Evolutionary conservation across 2,113 vertebrate genomes (phyloP).

Genomic region (Thomomys bottae): DNA sequence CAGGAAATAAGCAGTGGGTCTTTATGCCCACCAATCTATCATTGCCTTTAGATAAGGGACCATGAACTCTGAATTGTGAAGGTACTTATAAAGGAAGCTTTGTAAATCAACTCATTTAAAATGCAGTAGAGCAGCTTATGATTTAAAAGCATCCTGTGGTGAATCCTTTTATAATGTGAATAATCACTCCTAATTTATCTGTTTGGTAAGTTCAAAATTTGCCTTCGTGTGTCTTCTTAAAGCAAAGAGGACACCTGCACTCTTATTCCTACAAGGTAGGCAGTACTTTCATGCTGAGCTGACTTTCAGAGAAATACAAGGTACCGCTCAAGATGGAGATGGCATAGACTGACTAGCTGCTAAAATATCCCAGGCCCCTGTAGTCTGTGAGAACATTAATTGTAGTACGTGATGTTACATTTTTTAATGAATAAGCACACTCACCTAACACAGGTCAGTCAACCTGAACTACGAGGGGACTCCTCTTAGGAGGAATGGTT

Average conservation of each 20-base stretch:
- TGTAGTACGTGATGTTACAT: slow-evolving; percentile 17
- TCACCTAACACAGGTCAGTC: background rate
- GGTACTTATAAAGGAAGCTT: slow-evolving; percentile 60
- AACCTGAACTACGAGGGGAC: background rate
- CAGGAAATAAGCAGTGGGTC: slow-evolving; percentile 36
- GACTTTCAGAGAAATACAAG: slow-evolving; percentile 56
- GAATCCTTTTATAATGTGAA: slow-evolving; percentile 73
- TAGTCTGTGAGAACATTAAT: slow-evolving; percentile 32
- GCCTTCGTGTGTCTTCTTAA: slow-evolving; percentile 56
- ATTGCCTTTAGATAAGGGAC: slow-evolving; percentile 43
- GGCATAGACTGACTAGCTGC: background rate
- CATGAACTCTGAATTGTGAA: slow-evolving; percentile 52
- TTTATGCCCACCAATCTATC: slow-evolving; percentile 43
- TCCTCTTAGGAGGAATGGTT: slow-evolving; percentile 1
- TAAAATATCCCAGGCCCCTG: background rate
- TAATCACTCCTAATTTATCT: slow-evolving; percentile 72
- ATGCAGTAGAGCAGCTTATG: slow-evolving; percentile 65
- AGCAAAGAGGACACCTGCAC: slow-evolving; percentile 58
- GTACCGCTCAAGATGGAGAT: slow-evolving; percentile 49
- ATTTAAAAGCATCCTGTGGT: slow-evolving; percentile 74
- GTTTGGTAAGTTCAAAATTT: slow-evolving; percentile 68
- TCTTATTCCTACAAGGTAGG: slow-evolving; percentile 45
- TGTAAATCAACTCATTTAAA: slow-evolving; percentile 68
- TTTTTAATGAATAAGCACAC: slow-evolving; percentile 51
- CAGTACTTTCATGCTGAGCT: slow-evolving; percentile 49